These are phyloP conservation scores for Seriola rivoliana DNA, from an alignment of 2,113 vertebrate genomes.

Conservation along the genomic window DNA sequence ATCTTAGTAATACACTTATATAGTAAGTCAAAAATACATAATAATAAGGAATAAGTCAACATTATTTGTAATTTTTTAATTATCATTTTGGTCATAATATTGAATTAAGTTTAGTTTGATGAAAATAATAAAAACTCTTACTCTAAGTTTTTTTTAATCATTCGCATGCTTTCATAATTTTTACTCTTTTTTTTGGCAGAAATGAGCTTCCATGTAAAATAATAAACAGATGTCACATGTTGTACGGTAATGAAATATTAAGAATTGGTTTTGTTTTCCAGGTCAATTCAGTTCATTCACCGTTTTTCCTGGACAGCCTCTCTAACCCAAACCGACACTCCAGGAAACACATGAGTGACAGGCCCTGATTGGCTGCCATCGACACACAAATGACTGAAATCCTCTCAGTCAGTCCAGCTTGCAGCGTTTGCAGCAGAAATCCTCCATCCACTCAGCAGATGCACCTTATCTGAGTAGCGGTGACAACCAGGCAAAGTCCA, in stretches of 20 bases:
- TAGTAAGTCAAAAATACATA: too few species aligned
- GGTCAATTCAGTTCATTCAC: too few species aligned
- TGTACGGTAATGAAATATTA: not conserved
- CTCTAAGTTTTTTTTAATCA: too few species aligned
- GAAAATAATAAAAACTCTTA: too few species aligned
- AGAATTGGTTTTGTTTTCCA: not conserved
- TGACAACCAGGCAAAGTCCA: too few species aligned
- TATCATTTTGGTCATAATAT: too few species aligned
- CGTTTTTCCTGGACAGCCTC: too few species aligned
- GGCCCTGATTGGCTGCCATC: not conserved
- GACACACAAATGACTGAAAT: not conserved
- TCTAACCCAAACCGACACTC: not conserved
- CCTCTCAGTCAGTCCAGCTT: not conserved
- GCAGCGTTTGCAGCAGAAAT: not conserved
- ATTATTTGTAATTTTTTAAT: too few species aligned
- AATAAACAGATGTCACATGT: not conserved
- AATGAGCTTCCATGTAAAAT: not conserved
- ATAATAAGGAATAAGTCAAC: too few species aligned
- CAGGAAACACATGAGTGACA: not conserved
- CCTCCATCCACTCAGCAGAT: not conserved
- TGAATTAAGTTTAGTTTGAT: not conserved
- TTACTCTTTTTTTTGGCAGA: not conserved
- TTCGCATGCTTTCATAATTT: too few species aligned
- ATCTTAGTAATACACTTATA: too few species aligned
- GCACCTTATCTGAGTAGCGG: not conserved